Percentiles rank a stretch among this genome's conserved stretches.
phyloP scores from a whole-genome alignment of 2,113 vertebrate species.

The Cyphomyrus discorhynchus region DNA sequence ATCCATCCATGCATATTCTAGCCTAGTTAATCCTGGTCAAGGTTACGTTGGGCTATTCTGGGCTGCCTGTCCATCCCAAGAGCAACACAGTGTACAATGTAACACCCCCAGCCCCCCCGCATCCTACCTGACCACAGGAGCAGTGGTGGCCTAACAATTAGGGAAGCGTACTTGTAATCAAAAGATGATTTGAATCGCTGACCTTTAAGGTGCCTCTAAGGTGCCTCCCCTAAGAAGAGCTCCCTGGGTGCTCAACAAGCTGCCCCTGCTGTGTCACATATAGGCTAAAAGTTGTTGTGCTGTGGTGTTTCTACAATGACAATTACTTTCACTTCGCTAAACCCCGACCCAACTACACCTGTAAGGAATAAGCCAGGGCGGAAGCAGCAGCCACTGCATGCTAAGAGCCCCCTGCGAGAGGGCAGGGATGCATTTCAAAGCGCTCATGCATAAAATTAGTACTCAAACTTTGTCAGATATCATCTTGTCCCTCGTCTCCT shows the following conservation, averaged over 20 bases:
- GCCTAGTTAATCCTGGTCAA: not conserved
- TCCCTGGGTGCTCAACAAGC: too few relatives aligned
- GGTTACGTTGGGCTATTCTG: not conserved
- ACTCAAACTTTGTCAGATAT: slow-evolving; percentile 1
- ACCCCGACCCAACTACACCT: not conserved
- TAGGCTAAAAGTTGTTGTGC: too few relatives aligned
- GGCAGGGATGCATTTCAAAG: not conserved
- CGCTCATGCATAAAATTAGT: slow-evolving; percentile 18
- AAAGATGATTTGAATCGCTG: too few relatives aligned
- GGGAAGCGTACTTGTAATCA: too few relatives aligned
- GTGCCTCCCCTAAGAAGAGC: too few relatives aligned
- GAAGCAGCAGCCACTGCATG: not conserved
- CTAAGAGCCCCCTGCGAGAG: not conserved
- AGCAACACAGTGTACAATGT: not conserved
- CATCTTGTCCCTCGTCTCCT: slow-evolving; percentile 3
- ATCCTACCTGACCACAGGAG: not conserved
- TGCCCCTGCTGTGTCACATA: too few relatives aligned
- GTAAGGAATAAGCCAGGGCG: not conserved
- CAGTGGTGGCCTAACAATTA: too few relatives aligned
- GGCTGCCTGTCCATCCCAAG: not conserved
- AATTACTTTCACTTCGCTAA: not conserved
- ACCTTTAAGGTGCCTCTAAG: too few relatives aligned
- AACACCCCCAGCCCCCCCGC: not conserved
- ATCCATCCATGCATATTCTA: not conserved
- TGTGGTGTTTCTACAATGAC: too few relatives aligned